Evolutionary conservation across 2,888 invertebrate genomes (phyloP), one percentile per base, ranked within the genome.

Genomic region (Agrotis segetum): DNA sequence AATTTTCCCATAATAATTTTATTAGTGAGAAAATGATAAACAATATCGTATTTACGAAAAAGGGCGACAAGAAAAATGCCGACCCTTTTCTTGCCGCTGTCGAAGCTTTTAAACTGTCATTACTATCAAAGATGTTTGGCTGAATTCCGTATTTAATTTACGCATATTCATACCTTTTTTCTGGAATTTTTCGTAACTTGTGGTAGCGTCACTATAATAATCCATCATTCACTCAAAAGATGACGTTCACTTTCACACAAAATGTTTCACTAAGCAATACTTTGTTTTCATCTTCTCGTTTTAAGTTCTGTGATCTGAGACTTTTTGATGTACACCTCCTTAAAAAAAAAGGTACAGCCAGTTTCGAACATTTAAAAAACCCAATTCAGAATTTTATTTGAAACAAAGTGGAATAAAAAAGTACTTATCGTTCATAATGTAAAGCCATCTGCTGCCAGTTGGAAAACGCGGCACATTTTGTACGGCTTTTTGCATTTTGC

Each of bases 401-500:
- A 17, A 34, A 60, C 9, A 56, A 44, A 24, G 50, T 21, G 46
- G 14, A 24, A 44, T 24, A 19, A 40, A 40, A 78, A 61, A 53
- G 16, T 17, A 13, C 17, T 11, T 40, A 2, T 9, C 1, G 40
- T 40, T 40, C 21, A 9, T 44, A 52, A 79, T 52, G 61, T 66
- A 13, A 73, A 19, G 24, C 79, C 74, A 73, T 73, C 66, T 79
- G 74, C 61, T 79, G 19, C 24, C 29, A 34, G 52, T 40, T 46
- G 34, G 21, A 58, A 58, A 29, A 58, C 53, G 13, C 6, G 13
- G 0, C 5, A 13, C 16, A 24, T 62, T 66, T 1, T 46, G 13
- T 11, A 58, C 55, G 46, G 3, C 1, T 61, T 76, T 65, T 52
- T 17, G 13, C 14, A 34, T 72, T 58, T 65, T 21, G 3, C 21